Evolutionary conservation across 1,140 invertebrate genomes (phyloP).

Genomic region (Drosophila bocqueti): DNA sequence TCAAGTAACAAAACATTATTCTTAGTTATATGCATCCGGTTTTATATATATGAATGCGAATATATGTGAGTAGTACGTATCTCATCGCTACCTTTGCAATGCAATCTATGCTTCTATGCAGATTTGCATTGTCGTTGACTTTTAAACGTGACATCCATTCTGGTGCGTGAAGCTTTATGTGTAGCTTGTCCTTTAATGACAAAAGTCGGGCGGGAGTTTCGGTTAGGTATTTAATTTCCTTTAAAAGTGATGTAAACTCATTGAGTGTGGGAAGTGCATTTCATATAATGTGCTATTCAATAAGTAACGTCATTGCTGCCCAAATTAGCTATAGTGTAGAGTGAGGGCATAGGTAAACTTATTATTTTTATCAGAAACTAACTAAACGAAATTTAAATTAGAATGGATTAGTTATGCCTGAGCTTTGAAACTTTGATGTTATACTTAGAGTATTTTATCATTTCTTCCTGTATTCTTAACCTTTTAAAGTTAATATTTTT

Average conservation of each 20-base stretch:
- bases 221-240: constrained; percentile 16
- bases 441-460: not conserved
- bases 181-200: constrained; percentile 77
- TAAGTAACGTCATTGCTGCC: not conserved
- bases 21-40: constrained; percentile 29
- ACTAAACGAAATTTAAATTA: not conserved
- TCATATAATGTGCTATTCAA: not conserved
- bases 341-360: not conserved
- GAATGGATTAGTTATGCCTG: not conserved
- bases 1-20: constrained; percentile 40
- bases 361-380: not conserved
- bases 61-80: constrained; percentile 32
- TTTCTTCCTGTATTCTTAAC: not conserved
- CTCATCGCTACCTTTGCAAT: constrained; percentile 87
- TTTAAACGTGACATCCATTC: constrained; percentile 88
- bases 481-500: not conserved
- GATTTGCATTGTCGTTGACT: constrained; percentile 86
- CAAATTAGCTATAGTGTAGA: not conserved
- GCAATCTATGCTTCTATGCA: constrained; percentile 89
- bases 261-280: constrained; percentile 16
- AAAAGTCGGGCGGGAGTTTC: constrained; percentile 45
- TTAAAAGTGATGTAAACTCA: constrained; percentile 10
- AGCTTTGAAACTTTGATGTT: not conserved
- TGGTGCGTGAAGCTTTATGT: constrained; percentile 86
- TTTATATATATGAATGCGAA: constrained; percentile 12